Evolutionary conservation across 2,797 vertebrate genomes (phyloP).

Genomic region (Hypotaenidia philippensis): DNA sequence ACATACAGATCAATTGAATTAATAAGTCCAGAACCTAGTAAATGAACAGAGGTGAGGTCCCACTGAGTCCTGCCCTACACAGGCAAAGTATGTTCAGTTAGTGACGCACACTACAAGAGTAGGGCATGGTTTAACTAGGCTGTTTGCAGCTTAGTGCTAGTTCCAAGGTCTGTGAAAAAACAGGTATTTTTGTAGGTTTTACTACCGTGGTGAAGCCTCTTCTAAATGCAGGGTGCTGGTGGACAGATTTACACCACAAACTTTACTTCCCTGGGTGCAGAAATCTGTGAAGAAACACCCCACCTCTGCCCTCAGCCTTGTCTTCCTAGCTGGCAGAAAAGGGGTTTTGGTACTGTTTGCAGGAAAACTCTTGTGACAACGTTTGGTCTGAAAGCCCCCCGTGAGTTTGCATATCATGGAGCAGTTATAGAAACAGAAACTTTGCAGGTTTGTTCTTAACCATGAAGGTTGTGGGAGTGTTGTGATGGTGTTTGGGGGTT

Average conservation of each 20-base stretch:
- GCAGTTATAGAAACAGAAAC: background rate
- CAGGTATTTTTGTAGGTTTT: background rate
- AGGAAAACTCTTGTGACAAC: background rate
- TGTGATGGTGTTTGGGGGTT: too few species aligned
- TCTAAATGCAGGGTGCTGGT: background rate
- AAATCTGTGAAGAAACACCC: rapidly evolving
- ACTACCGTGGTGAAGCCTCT: background rate
- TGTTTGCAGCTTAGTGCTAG: background rate
- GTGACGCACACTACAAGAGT: rapidly evolving
- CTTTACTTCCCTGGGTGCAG: background rate
- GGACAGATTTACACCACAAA: background rate
- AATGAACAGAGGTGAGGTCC: background rate
- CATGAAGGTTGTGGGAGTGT: rapidly evolving
- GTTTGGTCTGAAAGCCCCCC: background rate
- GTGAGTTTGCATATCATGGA: background rate
- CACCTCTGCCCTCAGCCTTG: background rate
- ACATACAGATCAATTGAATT: background rate
- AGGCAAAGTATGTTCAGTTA: background rate
- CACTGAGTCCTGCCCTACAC: background rate
- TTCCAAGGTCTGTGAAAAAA: background rate
- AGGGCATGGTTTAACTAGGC: background rate
- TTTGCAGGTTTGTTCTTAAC: background rate
- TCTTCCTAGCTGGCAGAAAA: background rate
- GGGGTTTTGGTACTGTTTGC: background rate
- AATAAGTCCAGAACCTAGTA: background rate